Conservation (phyloP, 1,140 invertebrate species). For the Apis dorsata region DNA sequence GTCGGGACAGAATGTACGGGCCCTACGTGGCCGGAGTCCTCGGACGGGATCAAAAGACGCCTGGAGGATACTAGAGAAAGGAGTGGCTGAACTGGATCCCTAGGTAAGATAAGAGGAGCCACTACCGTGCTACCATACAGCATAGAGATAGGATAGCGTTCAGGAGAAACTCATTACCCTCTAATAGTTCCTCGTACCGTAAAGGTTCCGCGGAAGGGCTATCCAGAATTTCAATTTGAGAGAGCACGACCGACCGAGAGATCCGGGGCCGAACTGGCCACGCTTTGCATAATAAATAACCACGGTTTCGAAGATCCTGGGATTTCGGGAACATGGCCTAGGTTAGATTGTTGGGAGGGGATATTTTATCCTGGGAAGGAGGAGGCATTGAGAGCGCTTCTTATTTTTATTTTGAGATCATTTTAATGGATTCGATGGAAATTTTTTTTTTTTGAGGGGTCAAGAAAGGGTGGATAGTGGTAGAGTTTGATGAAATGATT, state of each 20-base stretch:
- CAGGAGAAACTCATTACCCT: conserved; percentile 68
- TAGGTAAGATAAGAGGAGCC: conserved; percentile 64
- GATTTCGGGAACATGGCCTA: conserved; percentile 15
- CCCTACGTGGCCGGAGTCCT: conserved; percentile 57
- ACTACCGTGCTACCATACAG: conserved; percentile 71
- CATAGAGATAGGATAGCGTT: conserved; percentile 62
- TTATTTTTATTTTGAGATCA: neutral
- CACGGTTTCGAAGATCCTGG: conserved; percentile 31
- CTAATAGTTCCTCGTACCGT: conserved; percentile 74
- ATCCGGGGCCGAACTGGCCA: neutral
- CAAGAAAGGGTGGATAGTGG: too few species aligned
- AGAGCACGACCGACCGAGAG: conserved; percentile 13
- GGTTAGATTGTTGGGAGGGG: neutral
- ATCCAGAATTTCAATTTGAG: conserved; percentile 73
- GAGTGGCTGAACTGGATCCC: conserved; percentile 70
- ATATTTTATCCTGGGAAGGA: conserved; percentile 16
- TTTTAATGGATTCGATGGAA: neutral
- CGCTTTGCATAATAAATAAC: conserved; percentile 63
- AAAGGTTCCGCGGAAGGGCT: conserved; percentile 53
- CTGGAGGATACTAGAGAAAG: conserved; percentile 69
- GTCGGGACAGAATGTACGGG: conserved; percentile 33
- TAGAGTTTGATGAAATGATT: neutral
- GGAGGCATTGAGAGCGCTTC: neutral
- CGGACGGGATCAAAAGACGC: conserved; percentile 70
- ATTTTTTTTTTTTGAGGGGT: too few species aligned